Evolutionary conservation across 2,888 invertebrate species (phyloP).

Genomic region (Ditylenchus weischeri): DNA sequence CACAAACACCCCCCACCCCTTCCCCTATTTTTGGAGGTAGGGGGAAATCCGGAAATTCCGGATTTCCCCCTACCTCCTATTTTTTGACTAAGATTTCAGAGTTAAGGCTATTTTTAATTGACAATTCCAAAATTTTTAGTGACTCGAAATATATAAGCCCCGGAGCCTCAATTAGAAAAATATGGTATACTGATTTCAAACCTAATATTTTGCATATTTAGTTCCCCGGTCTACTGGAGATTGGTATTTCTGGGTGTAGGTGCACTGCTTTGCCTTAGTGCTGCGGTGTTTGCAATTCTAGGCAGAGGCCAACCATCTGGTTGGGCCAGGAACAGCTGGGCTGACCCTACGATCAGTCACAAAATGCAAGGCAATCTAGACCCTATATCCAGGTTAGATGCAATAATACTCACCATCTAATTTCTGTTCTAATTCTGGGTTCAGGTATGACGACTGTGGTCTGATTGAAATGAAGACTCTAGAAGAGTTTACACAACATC

Average conservation of each 20-base stretch:
- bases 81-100: too few species aligned
- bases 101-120: too few species aligned
- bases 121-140: too few species aligned
- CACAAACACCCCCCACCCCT: too few species aligned
- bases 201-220: constrained; percentile 28
- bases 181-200: background rate
- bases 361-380: constrained; percentile 27
- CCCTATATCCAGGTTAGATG: constrained; percentile 5
- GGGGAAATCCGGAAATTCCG: too few species aligned
- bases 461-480: constrained; percentile 30
- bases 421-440: too few species aligned
- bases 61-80: too few species aligned
- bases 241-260: constrained; percentile 37
- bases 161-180: too few species aligned
- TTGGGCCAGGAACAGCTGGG: constrained; percentile 48
- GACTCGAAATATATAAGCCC: too few species aligned
- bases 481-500: constrained; percentile 17
- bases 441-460: constrained; percentile 31
- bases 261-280: constrained; percentile 35
- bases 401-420: too few species aligned
- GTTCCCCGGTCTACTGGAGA: constrained; percentile 44
- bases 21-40: too few species aligned
- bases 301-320: constrained; percentile 45
- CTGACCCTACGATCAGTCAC: constrained; percentile 39
- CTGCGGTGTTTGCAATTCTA: constrained; percentile 46